Evolutionary conservation across 2,113 vertebrate species (phyloP).

Genomic region (Cepphus grylle): DNA sequence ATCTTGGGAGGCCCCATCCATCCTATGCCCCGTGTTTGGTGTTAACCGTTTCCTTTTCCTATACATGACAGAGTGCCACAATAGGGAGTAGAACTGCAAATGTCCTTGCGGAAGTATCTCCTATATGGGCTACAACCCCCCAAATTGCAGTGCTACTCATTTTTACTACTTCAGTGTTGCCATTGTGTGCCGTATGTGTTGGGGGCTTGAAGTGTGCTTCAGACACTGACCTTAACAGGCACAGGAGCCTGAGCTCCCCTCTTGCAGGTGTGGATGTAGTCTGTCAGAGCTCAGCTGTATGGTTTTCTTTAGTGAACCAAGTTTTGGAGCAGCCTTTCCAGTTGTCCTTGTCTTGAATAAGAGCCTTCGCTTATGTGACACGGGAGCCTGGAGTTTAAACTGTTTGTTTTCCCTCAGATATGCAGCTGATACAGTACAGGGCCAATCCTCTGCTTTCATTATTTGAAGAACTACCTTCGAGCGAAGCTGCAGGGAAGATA

Average conservation of each 20-base stretch:
- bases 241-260: background rate
- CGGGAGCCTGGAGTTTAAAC: background rate
- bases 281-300: background rate
- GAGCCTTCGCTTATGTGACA: background rate
- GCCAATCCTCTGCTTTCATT: constrained; percentile 58
- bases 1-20: background rate
- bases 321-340: background rate
- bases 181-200: background rate
- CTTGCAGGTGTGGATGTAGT: background rate
- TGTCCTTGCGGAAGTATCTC: background rate
- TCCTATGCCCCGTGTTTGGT: background rate
- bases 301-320: background rate
- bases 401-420: constrained; percentile 55
- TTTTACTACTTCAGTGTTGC: background rate
- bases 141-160: background rate
- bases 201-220: background rate
- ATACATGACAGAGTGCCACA: background rate
- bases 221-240: background rate
- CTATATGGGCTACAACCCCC: background rate
- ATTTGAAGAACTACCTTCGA: constrained; percentile 42
- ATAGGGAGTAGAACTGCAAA: background rate
- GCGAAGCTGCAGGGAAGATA: background rate
- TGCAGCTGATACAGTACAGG: constrained; percentile 61
- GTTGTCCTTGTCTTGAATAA: background rate
- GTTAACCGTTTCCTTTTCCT: background rate